These are phyloP conservation scores for Hetaerina americana DNA, from an alignment of 1,140 invertebrate genomes.

Conservation along the genomic window DNA sequence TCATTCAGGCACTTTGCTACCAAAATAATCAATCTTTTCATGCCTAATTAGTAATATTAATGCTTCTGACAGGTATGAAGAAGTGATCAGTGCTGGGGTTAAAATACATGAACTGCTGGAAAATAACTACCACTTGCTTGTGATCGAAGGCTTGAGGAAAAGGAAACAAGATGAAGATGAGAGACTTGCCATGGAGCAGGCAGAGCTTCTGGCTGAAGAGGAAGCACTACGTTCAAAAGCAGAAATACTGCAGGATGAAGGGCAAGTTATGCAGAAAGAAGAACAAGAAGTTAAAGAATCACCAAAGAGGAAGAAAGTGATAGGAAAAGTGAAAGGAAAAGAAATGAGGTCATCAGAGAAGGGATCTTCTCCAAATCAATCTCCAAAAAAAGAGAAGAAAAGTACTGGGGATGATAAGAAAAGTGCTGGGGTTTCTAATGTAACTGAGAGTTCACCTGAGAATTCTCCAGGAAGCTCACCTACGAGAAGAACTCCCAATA, in stretches of 20 bases:
- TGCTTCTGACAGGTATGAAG: slow-evolving; percentile 30
- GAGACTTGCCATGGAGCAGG: neutral
- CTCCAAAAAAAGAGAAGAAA: too few species aligned
- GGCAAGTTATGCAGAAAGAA: slow-evolving; percentile 1
- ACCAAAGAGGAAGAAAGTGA: neutral
- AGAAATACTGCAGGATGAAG: neutral
- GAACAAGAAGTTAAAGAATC: neutral
- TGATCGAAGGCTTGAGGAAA: slow-evolving; percentile 21
- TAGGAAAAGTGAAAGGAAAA: too few species aligned
- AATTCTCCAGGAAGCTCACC: neutral
- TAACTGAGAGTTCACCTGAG: neutral
- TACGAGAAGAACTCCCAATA: neutral
- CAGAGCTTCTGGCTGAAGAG: slow-evolving; percentile 1
- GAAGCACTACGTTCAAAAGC: neutral
- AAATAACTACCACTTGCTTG: slow-evolving; percentile 49
- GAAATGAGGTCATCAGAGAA: too few species aligned
- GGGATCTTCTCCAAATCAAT: too few species aligned
- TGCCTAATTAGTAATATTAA: too few species aligned
- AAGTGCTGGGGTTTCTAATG: neutral
- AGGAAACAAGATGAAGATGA: neutral
- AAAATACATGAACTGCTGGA: slow-evolving; percentile 43
- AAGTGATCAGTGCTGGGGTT: slow-evolving; percentile 38
- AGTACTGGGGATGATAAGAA: too few species aligned
- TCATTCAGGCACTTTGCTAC: too few species aligned
- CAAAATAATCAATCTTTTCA: too few species aligned